Conservation (phyloP, 2,113 vertebrate species). For the Calypte anna region DNA sequence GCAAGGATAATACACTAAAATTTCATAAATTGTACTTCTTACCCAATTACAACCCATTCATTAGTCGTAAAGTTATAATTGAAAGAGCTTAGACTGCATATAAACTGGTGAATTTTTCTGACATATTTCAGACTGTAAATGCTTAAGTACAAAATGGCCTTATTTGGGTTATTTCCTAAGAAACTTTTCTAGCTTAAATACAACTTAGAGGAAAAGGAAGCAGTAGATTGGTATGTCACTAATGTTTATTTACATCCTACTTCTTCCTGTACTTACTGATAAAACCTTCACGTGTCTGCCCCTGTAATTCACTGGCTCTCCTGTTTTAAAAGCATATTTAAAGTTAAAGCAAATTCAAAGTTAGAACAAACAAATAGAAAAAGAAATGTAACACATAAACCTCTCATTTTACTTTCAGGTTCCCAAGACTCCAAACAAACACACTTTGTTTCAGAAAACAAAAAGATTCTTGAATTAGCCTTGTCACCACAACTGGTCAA, state of each 20-base stretch:
- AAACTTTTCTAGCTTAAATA: slow-evolving; percentile 51
- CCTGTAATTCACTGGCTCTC: neutral
- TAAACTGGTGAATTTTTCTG: neutral
- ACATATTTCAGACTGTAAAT: neutral
- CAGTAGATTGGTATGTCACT: slow-evolving; percentile 69
- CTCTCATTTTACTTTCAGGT: slow-evolving; percentile 8
- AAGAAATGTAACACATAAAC: neutral
- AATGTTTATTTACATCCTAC: slow-evolving; percentile 68
- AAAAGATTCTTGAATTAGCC: slow-evolving; percentile 9
- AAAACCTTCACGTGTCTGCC: slow-evolving; percentile 21
- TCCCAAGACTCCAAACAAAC: slow-evolving; percentile 50
- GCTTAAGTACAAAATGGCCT: slow-evolving; percentile 28
- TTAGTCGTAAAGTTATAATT: neutral
- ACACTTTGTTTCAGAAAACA: slow-evolving; percentile 56
- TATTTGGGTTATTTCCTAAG: slow-evolving; percentile 61
- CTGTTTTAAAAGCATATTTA: slow-evolving; percentile 25
- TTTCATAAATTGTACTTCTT: slow-evolving; percentile 14
- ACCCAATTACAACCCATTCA: slow-evolving; percentile 9
- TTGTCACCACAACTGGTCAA: neutral
- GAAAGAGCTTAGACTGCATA: neutral
- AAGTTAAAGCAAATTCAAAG: slow-evolving; percentile 43
- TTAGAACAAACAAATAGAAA: slow-evolving; percentile 50
- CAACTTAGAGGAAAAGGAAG: slow-evolving; percentile 70
- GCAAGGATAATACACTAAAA: neutral
- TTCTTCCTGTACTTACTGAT: slow-evolving; percentile 61